These are phyloP conservation scores for Poecile montanus DNA, from an alignment of 2,797 vertebrate species.

Conservation along the genomic window DNA sequence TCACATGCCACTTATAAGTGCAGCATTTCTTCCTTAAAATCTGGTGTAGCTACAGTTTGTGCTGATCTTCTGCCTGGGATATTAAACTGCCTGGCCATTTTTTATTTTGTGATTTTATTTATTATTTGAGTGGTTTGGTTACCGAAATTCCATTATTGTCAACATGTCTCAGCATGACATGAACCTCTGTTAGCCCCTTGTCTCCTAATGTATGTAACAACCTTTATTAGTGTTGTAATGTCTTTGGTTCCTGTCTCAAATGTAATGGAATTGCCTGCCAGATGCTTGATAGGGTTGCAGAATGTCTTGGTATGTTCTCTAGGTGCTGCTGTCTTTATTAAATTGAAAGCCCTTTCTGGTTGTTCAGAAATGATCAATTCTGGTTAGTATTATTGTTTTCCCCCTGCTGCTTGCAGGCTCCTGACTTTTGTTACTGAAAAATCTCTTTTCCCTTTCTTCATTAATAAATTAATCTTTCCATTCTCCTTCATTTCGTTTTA, in stretches of 20 bases:
- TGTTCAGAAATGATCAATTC: not conserved
- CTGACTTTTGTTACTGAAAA: constrained; percentile 27
- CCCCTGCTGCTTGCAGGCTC: not conserved
- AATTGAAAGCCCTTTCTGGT: constrained; percentile 16
- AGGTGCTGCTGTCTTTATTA: constrained; percentile 18
- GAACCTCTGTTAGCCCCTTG: constrained; percentile 1
- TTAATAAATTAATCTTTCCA: constrained; percentile 39
- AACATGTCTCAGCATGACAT: not conserved
- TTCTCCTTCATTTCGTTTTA: not conserved
- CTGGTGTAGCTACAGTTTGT: not conserved
- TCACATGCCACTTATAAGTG: not conserved
- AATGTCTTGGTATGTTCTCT: constrained; percentile 10
- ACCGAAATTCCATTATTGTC: constrained; percentile 20
- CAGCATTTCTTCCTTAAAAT: constrained; percentile 2
- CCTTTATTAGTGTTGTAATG: constrained; percentile 13
- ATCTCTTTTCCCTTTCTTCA: not conserved
- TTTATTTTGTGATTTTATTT: not conserved
- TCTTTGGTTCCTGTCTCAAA: constrained; percentile 1
- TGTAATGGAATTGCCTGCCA: not conserved
- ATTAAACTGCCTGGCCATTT: not conserved
- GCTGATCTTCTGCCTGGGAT: not conserved
- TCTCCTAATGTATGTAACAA: not conserved
- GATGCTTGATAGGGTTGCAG: not conserved
- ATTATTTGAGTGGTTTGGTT: not conserved
- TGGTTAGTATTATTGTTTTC: constrained; percentile 3